These are phyloP conservation scores for Chirona hameri DNA, from an alignment of 2,888 invertebrate genomes.

Conservation along the genomic window DNA sequence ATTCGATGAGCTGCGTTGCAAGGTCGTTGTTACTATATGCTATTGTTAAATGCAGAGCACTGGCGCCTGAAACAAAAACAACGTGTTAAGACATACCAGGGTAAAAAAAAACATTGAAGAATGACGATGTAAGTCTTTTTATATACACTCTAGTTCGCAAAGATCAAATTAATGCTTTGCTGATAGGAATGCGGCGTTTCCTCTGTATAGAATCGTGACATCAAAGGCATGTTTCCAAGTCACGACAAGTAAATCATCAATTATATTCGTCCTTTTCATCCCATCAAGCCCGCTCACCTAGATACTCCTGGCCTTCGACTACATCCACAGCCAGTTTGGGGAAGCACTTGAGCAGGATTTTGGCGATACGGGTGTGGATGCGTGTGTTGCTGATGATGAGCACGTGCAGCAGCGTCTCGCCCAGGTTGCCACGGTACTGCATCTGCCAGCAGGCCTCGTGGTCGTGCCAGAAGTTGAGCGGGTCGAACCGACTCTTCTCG, in stretches of 20 bases:
- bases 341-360: constrained; percentile 83
- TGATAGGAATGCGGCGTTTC: no score
- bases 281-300: constrained; percentile 57
- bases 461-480: constrained; percentile 80
- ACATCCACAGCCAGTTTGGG: constrained; percentile 87
- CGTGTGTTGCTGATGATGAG: constrained; percentile 91
- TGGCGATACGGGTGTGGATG: constrained; percentile 73
- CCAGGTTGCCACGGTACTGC: constrained; percentile 90
- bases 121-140: no score
- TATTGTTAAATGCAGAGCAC: constrained; percentile 91
- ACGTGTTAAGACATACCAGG: no score
- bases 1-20: constrained; percentile 86
- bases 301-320: constrained; percentile 95
- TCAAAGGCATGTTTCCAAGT: not conserved
- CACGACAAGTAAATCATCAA: constrained; percentile 1
- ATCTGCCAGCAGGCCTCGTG: constrained; percentile 98
- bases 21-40: constrained; percentile 94
- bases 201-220: no score
- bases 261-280: constrained; percentile 14
- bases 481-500: constrained; percentile 71
- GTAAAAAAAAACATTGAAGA: no score
- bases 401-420: constrained; percentile 91
- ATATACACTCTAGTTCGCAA: no score
- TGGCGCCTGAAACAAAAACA: constrained; percentile 62
- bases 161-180: no score